phyloP scores from a whole-genome alignment of 2,888 invertebrate genomes.

The Cephus runcator region DNA sequence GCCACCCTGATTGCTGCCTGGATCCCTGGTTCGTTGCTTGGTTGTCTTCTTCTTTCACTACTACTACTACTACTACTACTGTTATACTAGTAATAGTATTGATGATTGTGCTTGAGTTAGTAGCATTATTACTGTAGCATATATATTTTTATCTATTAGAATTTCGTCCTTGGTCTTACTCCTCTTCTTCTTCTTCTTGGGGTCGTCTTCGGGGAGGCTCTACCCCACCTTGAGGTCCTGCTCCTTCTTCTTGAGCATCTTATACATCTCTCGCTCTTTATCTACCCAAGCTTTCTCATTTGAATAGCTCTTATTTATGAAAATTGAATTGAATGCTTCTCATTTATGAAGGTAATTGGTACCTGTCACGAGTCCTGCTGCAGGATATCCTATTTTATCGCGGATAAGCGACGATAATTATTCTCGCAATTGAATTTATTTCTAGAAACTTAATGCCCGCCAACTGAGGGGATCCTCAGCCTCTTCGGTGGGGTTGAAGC shows the following conservation, averaged over 20 bases:
- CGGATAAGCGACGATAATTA: slow-evolving; percentile 55
- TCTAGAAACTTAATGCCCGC: slow-evolving; percentile 30
- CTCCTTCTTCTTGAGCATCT: slow-evolving; percentile 26
- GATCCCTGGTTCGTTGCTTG: slow-evolving; percentile 34
- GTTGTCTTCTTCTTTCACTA: slow-evolving; percentile 26
- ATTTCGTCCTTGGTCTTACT: background rate
- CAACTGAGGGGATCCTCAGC: background rate
- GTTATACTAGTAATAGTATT: slow-evolving; percentile 18
- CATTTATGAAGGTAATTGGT: slow-evolving; percentile 61
- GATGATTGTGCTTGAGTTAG: slow-evolving; percentile 43
- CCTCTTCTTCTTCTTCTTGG: slow-evolving; percentile 5
- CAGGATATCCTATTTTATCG: slow-evolving; percentile 54
- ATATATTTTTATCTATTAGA: slow-evolving; percentile 45
- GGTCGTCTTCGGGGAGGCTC: background rate
- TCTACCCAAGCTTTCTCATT: slow-evolving; percentile 37
- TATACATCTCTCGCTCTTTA: slow-evolving; percentile 24
- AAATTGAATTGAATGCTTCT: slow-evolving; percentile 61
- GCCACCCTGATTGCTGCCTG: slow-evolving; percentile 42
- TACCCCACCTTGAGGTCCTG: background rate
- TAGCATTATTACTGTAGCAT: slow-evolving; percentile 61
- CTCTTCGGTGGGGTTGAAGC: background rate
- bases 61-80: background rate
- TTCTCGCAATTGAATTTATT: slow-evolving; percentile 57
- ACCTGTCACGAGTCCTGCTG: slow-evolving; percentile 51
- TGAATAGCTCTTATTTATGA: slow-evolving; percentile 60